Evolutionary conservation across 1,140 invertebrate species (phyloP).

Genomic region (Mya arenaria): DNA sequence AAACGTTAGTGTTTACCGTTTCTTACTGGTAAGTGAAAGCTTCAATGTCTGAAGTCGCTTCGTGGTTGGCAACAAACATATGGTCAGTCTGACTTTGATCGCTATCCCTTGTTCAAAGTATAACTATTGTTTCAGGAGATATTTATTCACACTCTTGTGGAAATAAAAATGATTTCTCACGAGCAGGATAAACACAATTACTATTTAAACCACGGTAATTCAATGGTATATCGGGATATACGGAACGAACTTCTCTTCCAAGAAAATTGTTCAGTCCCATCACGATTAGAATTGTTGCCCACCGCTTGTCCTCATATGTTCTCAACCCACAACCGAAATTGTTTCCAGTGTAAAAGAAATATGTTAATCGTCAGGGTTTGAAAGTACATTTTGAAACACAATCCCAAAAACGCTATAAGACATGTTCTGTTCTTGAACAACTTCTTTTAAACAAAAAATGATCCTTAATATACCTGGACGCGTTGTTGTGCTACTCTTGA

Average conservation of each 20-base stretch:
- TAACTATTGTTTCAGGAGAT: background rate
- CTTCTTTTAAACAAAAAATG: background rate
- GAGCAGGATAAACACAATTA: constrained; percentile 16
- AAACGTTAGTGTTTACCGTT: no score
- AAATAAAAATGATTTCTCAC: background rate
- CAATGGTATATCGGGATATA: constrained; percentile 1
- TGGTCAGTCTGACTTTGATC: constrained; percentile 2
- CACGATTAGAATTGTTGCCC: background rate
- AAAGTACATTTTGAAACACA: constrained; percentile 14
- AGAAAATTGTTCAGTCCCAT: background rate
- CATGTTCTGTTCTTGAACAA: constrained; percentile 8
- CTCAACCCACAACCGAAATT: background rate
- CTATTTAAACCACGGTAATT: background rate
- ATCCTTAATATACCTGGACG: background rate
- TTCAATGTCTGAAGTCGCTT: no score
- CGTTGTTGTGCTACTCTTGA: constrained; percentile 4
- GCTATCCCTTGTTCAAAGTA: constrained; percentile 3
- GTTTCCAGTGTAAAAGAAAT: constrained; percentile 10
- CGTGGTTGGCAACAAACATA: constrained; percentile 10
- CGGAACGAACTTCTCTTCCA: background rate
- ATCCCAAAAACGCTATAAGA: background rate
- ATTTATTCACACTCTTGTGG: background rate
- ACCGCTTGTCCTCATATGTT: constrained; percentile 5
- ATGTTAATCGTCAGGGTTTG: background rate
- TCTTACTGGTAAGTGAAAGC: no score